Conservation (phyloP, 2,797 vertebrate species). For the Florisuga fusca region DNA sequence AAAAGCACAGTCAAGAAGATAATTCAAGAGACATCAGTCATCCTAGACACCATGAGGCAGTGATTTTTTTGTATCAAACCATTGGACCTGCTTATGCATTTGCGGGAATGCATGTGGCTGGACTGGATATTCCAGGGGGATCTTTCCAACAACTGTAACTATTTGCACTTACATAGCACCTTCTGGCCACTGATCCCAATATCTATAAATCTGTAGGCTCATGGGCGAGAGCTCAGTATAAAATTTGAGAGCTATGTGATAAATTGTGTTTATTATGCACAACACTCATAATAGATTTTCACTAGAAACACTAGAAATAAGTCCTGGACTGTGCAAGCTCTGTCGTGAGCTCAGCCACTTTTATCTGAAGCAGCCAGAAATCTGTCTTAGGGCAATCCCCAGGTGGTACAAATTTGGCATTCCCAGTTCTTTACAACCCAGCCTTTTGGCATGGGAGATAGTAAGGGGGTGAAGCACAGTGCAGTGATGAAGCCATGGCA, state of each 20-base stretch:
- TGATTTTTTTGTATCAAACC: constrained; percentile 22
- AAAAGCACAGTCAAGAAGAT: constrained; percentile 52
- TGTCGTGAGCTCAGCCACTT: neutral
- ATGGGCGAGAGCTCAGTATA: neutral
- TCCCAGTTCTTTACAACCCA: neutral
- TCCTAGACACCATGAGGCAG: constrained; percentile 5
- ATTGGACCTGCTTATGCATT: constrained; percentile 5
- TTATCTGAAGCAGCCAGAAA: constrained; percentile 16
- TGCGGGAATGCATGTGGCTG: constrained; percentile 34
- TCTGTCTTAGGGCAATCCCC: constrained; percentile 5
- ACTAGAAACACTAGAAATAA: neutral
- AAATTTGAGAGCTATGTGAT: constrained; percentile 1
- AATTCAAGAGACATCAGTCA: constrained; percentile 61
- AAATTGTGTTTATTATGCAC: constrained; percentile 3
- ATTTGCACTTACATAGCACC: constrained; percentile 19
- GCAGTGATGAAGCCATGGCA: neutral
- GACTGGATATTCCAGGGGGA: constrained; percentile 5
- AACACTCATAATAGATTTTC: neutral
- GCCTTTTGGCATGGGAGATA: neutral
- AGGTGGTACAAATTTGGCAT: constrained; percentile 31
- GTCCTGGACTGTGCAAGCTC: neutral
- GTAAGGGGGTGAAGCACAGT: neutral
- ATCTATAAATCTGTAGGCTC: constrained; percentile 21
- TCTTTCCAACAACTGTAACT: constrained; percentile 26
- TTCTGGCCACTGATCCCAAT: neutral